phyloP scores from a whole-genome alignment of 2,888 invertebrate genomes.

The Syrphus vitripennis region DNA sequence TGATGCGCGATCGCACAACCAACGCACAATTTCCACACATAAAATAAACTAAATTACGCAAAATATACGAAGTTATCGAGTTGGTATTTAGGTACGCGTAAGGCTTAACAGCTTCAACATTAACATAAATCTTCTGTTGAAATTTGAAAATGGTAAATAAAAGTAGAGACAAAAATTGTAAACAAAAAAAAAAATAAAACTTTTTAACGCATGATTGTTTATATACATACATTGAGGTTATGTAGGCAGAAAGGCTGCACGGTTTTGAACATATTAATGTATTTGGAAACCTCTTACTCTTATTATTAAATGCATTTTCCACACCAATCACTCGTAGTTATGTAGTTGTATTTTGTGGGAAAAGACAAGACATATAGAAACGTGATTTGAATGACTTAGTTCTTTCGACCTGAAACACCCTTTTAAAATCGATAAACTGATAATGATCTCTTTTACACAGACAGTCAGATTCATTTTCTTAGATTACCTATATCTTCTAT shows the following conservation, averaged over 20 bases:
- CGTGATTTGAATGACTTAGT: constrained; percentile 36
- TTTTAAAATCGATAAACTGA: constrained; percentile 2
- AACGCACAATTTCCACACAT: constrained; percentile 60
- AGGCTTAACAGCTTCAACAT: constrained; percentile 60
- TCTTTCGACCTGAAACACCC: not conserved
- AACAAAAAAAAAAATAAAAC: not conserved
- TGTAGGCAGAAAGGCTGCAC: not conserved
- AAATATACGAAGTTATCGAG: constrained; percentile 28
- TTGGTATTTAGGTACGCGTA: constrained; percentile 31
- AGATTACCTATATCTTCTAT: no score
- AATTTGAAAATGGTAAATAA: constrained; percentile 57
- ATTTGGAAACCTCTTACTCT: constrained; percentile 48
- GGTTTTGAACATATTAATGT: constrained; percentile 12
- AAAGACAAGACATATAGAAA: constrained; percentile 11
- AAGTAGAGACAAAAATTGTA: not conserved
- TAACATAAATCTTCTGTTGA: constrained; percentile 67
- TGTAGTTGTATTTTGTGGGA: constrained; percentile 2
- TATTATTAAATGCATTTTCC: constrained; percentile 34
- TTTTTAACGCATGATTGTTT: not conserved
- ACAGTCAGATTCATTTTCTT: constrained; percentile 29
- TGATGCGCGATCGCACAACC: constrained; percentile 51
- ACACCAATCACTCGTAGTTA: constrained; percentile 13
- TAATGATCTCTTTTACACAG: constrained; percentile 17
- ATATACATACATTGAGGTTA: not conserved
- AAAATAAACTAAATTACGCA: constrained; percentile 59